A percentile compares a stretch with the other conserved stretches of the same genome.
Conservation (phyloP, 2,888 invertebrate species). For the Parnassius smintheus region DNA sequence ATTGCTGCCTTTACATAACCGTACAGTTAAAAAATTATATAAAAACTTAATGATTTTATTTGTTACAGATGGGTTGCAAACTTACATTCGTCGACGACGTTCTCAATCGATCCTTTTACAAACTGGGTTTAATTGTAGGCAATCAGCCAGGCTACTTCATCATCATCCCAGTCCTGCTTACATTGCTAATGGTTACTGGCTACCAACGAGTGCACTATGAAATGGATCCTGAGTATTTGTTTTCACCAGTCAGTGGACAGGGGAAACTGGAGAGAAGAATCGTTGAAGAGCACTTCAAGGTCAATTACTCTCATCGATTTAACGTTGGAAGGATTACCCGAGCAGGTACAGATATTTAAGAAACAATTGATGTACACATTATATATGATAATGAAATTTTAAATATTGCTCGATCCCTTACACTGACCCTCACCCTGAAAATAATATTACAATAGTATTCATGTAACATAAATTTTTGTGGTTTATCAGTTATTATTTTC, state of each 20-base stretch:
- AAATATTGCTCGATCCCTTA: too few species aligned
- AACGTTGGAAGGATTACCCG: constrained; percentile 93
- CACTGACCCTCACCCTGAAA: too few species aligned
- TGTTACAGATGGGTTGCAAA: constrained; percentile 86
- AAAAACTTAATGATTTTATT: constrained; percentile 21
- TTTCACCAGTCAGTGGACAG: constrained; percentile 93
- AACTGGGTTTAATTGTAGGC: constrained; percentile 89
- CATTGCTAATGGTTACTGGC: constrained; percentile 91
- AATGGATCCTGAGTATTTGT: constrained; percentile 96
- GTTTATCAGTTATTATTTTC: too few species aligned
- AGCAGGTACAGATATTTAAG: constrained; percentile 82
- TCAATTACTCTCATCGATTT: constrained; percentile 92
- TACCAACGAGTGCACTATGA: constrained; percentile 93
- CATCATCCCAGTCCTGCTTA: constrained; percentile 90
- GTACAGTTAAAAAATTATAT: too few species aligned
- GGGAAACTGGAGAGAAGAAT: constrained; percentile 90
- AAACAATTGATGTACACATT: too few species aligned
- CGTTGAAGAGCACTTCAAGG: constrained; percentile 92
- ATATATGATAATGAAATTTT: too few species aligned
- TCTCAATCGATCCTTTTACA: constrained; percentile 90
- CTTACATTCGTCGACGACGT: constrained; percentile 89
- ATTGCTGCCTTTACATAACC: too few species aligned
- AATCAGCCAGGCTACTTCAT: constrained; percentile 93
- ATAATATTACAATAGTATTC: too few species aligned
- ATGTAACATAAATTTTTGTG: too few species aligned